These are phyloP conservation scores for Okamejei kenojei DNA, from an alignment of 2,797 vertebrate species.

Conservation along the genomic window DNA sequence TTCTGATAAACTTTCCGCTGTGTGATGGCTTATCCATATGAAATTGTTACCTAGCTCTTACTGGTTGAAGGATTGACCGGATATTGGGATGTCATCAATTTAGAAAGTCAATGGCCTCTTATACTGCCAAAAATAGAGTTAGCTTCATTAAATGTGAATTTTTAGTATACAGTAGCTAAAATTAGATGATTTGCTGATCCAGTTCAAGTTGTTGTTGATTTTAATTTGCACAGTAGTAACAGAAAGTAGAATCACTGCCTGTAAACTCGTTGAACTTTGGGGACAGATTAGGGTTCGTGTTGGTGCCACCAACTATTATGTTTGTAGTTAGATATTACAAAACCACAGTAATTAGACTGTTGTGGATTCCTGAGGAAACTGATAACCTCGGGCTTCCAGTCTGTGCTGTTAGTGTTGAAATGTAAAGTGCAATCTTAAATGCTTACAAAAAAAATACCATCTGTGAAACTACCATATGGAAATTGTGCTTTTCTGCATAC, in stretches of 20 bases:
- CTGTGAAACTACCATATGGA: conserved; percentile 83
- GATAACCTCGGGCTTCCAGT: conserved; percentile 81
- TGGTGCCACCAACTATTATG: conserved; percentile 97
- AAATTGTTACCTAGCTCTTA: conserved; percentile 68
- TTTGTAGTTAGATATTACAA: conserved; percentile 81
- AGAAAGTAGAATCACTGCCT: conserved; percentile 96
- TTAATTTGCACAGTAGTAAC: conserved; percentile 99
- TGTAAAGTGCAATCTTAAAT: conserved; percentile 76
- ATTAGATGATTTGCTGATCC: conserved; percentile 98
- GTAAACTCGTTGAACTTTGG: conserved; percentile 88
- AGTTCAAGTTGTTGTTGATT: conserved; percentile 98
- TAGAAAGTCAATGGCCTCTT: conserved; percentile 91
- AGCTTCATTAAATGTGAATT: conserved; percentile 95
- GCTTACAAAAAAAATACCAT: conserved; percentile 64
- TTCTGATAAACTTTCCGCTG: conserved; percentile 69
- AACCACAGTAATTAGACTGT: conserved; percentile 89
- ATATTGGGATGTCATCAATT: conserved; percentile 79
- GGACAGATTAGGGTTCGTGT: conserved; percentile 76
- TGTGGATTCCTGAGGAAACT: conserved; percentile 55
- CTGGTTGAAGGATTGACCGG: conserved; percentile 79
- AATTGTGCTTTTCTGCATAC: conserved; percentile 90
- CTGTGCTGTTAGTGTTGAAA: conserved; percentile 90
- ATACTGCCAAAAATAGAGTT: conserved; percentile 99
- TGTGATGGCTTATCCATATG: conserved; percentile 85
- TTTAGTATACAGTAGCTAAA: conserved; percentile 91